Evolutionary conservation across 2,888 invertebrate genomes (phyloP).

Genomic region (Teinopalpus imperialis): DNA sequence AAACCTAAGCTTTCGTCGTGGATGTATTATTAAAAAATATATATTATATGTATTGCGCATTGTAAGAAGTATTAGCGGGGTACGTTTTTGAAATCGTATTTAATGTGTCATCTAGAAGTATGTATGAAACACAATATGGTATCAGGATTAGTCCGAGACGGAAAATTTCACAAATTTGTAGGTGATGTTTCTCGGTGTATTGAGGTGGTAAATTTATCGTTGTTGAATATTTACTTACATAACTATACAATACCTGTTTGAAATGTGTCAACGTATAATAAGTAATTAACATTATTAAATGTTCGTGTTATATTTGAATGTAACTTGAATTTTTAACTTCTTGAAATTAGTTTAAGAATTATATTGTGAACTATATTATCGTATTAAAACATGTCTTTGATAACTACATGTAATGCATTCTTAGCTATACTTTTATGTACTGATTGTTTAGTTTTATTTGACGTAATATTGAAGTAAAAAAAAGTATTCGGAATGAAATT

Average conservation of each 20-base stretch:
- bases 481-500: constrained; percentile 35
- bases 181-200: constrained; percentile 55
- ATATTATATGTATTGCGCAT: constrained; percentile 55
- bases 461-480: constrained; percentile 21
- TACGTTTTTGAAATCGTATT: constrained; percentile 59
- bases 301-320: constrained; percentile 43
- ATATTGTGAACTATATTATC: constrained; percentile 1
- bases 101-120: constrained; percentile 45
- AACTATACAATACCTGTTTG: constrained; percentile 51
- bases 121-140: too few species aligned
- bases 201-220: constrained; percentile 62
- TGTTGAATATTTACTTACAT: constrained; percentile 69
- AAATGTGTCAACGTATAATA: constrained; percentile 53
- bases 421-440: too few species aligned
- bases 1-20: constrained; percentile 71
- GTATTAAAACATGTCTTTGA: constrained; percentile 5
- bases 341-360: constrained; percentile 33
- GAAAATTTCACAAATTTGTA: constrained; percentile 40
- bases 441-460: too few species aligned
- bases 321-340: constrained; percentile 46
- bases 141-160: constrained; percentile 47
- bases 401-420: background rate
- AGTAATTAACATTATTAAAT: constrained; percentile 51
- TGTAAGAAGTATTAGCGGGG: constrained; percentile 59
- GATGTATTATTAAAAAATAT: constrained; percentile 64